Base-by-base conservation (phyloP, 1,140 invertebrate species). In the Gonioctena quinquepunctata region DNA sequence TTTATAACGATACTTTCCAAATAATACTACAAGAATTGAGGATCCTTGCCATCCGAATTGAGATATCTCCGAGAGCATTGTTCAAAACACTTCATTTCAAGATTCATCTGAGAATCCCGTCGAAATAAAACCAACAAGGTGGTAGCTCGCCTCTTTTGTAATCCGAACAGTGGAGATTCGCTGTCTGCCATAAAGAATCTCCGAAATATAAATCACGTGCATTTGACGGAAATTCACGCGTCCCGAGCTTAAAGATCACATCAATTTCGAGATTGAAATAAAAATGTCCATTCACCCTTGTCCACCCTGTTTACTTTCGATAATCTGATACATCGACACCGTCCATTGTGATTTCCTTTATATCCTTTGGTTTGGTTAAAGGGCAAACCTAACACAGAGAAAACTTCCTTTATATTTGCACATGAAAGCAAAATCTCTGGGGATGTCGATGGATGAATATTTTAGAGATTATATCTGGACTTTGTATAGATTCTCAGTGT, bases 221-320 rank as follows among this genome's bases (percentile, higher is more conserved):
- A 11, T 56, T 42, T 42, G 33, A 42, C n/a, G 21, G 8, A n/a
- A 18, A n/a, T 52, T 59, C 23, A 25, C 4, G 23, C 23, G 11
- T n/a, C 11, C 13, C 21, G 11, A 59, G 56, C 56, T 59, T 59
- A 59, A 23, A 59, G 56, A 59, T 59, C 56, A n/a, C 56, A 59
- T 59, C 56, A 59, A 59, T 59, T 59, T 23, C 18, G 56, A 59
- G 56, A 59, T 59, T 59, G 16, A 59, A 59, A 59, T 59, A 59
- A 59, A 59, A 59, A 59, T 59, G 23, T 59, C 56, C 23, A 1
- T 28, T 59, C 2, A 11, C 56, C 56, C 25, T 25, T 59, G 56
- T 59, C 56, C 56, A 59, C 56, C 56, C 56, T 59, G 56, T 59
- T 59, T 11, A 23, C 56, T 25, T 25, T 59, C 56, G 25, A 59